Evolutionary conservation across 2,888 invertebrate species (phyloP).

Genomic region (Ernsta delagoae): DNA sequence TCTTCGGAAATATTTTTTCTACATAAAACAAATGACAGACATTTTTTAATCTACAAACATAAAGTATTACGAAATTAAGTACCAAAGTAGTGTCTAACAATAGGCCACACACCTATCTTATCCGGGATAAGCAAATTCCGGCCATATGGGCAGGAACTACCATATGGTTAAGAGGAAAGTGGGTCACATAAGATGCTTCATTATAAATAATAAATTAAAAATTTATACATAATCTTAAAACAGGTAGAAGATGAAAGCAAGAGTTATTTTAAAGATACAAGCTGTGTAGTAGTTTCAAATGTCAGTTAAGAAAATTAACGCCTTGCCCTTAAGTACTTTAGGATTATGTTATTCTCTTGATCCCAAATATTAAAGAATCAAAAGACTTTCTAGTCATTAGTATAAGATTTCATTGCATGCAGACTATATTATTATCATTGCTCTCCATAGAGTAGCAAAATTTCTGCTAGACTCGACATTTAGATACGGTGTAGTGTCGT

Average conservation of each 20-base stretch:
- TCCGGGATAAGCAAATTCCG: conserved; percentile 46
- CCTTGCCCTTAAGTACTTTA: too few species aligned
- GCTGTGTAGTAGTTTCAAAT: too few species aligned
- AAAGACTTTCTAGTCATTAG: too few species aligned
- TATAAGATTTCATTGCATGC: too few species aligned
- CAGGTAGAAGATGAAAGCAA: background rate
- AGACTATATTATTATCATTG: background rate
- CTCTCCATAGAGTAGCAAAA: conserved; percentile 21
- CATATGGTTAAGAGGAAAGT: conserved; percentile 18
- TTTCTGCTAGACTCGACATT: conserved; percentile 13
- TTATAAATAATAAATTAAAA: background rate
- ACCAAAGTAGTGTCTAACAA: conserved; percentile 8
- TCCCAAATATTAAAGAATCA: background rate
- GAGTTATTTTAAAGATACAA: background rate
- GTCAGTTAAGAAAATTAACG: too few species aligned
- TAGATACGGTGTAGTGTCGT: conserved; percentile 27
- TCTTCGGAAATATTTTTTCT: too few species aligned
- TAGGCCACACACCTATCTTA: conserved; percentile 49
- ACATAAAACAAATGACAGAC: too few species aligned
- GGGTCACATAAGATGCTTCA: conserved; percentile 13
- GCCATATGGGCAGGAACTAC: conserved; percentile 31
- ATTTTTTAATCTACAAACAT: too few species aligned
- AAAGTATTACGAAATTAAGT: too few species aligned
- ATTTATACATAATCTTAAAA: too few species aligned
- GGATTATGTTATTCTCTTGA: too few species aligned